Evolutionary conservation across 1,140 invertebrate genomes (phyloP), one percentile per base, ranked within the genome.

Genomic region (Papilio glaucus): DNA sequence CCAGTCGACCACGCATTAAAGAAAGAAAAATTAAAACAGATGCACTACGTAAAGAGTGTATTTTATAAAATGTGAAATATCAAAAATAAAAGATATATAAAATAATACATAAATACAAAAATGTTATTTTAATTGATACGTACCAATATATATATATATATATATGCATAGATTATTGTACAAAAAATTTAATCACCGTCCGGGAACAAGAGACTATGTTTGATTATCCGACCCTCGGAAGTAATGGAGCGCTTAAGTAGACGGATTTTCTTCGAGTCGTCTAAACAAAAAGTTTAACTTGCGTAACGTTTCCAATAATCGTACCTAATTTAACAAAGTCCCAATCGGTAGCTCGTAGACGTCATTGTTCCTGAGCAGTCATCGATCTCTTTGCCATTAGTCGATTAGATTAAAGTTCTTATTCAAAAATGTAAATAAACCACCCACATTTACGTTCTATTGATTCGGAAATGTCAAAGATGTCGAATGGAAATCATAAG

Each of bases 321-420:
- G 49, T 24, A 65, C 38, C 60, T 69, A 49, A 53, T 70, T 60
- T 18, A 21, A 39, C 57, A 57, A 68, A n/a, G 39, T 63, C 42
- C 26, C 29, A 53, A 77, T 73, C 78, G 79, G 81, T 77, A 79
- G 80, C 83, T 77, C 77, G 80, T 82, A 83, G 82, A 81, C 63
- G 76, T 84, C 72, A 80, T 87, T 85, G 83, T 85, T 73, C 72
- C 42, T 71, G 37, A 74, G 42, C 72, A 73, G 72, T 74, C 78
- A 87, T 90, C 86, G 82, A 90, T 88, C 85, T 86, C 81, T 29
- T 49, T 53, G 24, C 85, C 85, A 90, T 86, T 90, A 85, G 73
- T 41, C 80, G 86, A 87, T 90, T 85, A 88, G 88, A 88, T 86
- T 81, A 69, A 73, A 49, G 71, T 72, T 73, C 71, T 78, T 81